phyloP scores from a whole-genome alignment of 2,113 vertebrate genomes.

The Serinus canaria region DNA sequence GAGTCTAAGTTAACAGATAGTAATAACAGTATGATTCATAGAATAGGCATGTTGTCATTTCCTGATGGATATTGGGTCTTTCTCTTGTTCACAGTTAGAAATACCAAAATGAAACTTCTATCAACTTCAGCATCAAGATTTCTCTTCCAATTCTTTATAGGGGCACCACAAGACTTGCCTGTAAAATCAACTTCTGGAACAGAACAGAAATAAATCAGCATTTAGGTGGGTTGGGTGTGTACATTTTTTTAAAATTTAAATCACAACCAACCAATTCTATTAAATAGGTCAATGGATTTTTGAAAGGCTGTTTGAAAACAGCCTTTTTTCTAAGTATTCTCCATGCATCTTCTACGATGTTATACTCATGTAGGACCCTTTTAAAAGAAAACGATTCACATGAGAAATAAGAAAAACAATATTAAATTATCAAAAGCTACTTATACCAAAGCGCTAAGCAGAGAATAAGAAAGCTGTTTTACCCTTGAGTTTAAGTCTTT shows the following conservation, averaged over 20 bases:
- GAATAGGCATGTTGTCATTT: neutral
- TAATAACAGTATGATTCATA: neutral
- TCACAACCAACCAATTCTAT: neutral
- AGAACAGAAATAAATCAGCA: neutral
- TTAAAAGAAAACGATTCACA: neutral
- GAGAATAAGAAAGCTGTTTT: neutral
- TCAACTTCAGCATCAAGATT: neutral
- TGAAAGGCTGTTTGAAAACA: neutral
- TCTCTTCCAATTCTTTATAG: neutral
- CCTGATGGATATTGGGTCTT: neutral
- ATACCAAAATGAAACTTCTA: neutral
- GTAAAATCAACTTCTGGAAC: neutral
- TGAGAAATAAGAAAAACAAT: neutral
- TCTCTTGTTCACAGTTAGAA: neutral
- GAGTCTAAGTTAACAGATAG: neutral
- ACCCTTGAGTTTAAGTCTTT: neutral
- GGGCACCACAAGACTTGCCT: neutral
- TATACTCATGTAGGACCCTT: neutral
- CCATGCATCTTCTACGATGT: neutral
- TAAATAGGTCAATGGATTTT: neutral
- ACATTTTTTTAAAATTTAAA: neutral
- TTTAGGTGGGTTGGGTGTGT: neutral
- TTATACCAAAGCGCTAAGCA: neutral
- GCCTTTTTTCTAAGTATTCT: neutral
- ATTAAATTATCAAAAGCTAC: neutral